Percentiles rank a stretch among this genome's conserved stretches.
phyloP scores from a whole-genome alignment of 23 tunicate species.

The Styela clava region DNA sequence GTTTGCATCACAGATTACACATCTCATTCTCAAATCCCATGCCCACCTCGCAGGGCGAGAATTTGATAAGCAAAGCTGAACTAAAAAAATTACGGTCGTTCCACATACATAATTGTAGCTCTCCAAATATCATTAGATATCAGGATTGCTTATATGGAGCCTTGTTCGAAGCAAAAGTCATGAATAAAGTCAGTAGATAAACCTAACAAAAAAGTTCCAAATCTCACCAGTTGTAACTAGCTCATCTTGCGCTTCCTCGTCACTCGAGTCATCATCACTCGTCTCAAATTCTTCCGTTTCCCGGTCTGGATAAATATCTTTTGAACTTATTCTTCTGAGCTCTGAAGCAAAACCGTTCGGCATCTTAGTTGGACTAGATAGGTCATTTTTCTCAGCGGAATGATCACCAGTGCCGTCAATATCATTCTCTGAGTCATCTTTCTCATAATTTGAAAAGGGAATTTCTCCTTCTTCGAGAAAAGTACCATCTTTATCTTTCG shows the following conservation, averaged over 20 bases:
- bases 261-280: neutral
- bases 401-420: neutral
- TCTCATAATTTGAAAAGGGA: neutral
- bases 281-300: neutral
- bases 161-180: too few relatives aligned
- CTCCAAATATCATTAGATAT: too few relatives aligned
- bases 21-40: too few relatives aligned
- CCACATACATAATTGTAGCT: too few relatives aligned
- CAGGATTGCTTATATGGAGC: too few relatives aligned
- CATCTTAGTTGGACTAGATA: neutral
- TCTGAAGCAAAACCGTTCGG: neutral
- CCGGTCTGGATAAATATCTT: constrained; percentile 4
- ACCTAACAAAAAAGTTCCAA: too few relatives aligned
- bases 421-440: neutral
- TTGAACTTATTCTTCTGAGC: neutral
- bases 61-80: too few relatives aligned
- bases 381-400: neutral
- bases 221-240: too few relatives aligned
- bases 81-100: too few relatives aligned
- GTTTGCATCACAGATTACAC: too few relatives aligned
- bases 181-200: too few relatives aligned
- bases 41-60: too few relatives aligned
- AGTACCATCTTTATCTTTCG: neutral
- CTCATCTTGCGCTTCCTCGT: constrained; percentile 1
- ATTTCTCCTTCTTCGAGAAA: neutral